Evolutionary conservation across 2,113 vertebrate species (phyloP).

Genomic region (Clarias batrachus): DNA sequence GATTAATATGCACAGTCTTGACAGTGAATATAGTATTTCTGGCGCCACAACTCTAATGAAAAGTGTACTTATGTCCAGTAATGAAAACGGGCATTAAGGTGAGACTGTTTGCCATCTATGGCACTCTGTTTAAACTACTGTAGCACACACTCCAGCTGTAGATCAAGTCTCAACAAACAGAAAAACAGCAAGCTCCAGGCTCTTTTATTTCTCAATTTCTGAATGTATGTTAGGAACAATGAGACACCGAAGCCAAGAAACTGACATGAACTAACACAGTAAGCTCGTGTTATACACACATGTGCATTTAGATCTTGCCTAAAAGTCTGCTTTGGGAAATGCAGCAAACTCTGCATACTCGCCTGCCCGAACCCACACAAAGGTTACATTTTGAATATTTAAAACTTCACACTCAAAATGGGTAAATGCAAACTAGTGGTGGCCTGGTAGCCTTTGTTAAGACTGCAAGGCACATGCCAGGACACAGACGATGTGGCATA

Average conservation of each 20-base stretch:
- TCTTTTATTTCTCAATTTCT: not conserved
- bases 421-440: constrained; percentile 40
- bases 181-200: not conserved
- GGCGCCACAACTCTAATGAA: not conserved
- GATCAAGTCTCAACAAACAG: not conserved
- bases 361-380: constrained; percentile 33
- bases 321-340: not conserved
- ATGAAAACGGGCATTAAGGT: not conserved
- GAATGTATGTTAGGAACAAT: not conserved
- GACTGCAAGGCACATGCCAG: not conserved
- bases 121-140: not conserved
- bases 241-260: not conserved
- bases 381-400: constrained; percentile 58
- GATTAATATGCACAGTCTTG: no score
- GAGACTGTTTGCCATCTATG: not conserved
- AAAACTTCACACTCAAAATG: constrained; percentile 22
- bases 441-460: constrained; percentile 1
- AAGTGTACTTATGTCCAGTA: not conserved
- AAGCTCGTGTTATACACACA: not conserved
- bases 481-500: not conserved
- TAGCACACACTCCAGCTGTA: not conserved
- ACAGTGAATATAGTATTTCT: not conserved
- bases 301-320: not conserved
- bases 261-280: not conserved
- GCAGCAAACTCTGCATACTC: not conserved